These are phyloP conservation scores for Aleadryas rufinucha DNA, from an alignment of 2,113 vertebrate species.

Conservation along the genomic window DNA sequence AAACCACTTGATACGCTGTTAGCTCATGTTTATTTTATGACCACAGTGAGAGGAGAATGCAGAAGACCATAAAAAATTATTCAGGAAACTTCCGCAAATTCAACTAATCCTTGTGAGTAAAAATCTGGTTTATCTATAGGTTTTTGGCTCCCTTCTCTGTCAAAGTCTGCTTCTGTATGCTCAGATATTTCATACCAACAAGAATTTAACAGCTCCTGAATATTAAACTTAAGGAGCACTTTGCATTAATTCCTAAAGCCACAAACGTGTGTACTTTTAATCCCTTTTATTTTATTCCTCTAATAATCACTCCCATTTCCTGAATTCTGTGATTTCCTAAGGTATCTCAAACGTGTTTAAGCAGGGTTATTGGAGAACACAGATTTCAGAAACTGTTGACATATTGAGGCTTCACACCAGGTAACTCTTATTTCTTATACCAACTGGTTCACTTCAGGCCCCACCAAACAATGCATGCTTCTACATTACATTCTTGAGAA, in stretches of 20 bases:
- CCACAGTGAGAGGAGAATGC: not conserved
- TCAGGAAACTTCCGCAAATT: not conserved
- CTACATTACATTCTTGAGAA: not conserved
- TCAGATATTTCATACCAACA: not conserved
- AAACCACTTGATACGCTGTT: not conserved
- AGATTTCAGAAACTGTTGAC: not conserved
- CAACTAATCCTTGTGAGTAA: not conserved
- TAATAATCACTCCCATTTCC: not conserved
- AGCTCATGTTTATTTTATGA: slow-evolving; percentile 5
- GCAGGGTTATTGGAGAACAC: not conserved
- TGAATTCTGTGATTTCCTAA: not conserved
- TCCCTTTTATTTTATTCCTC: not conserved
- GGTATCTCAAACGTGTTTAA: not conserved
- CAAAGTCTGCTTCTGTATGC: not conserved
- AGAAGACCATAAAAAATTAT: not conserved
- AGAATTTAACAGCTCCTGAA: not conserved
- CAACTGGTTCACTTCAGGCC: not conserved
- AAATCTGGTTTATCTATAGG: not conserved
- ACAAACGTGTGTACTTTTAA: not conserved
- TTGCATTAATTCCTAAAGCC: not conserved
- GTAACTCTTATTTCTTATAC: not conserved
- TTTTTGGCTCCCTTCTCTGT: not conserved
- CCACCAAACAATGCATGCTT: not conserved
- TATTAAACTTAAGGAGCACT: not conserved
- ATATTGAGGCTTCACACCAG: not conserved